Base-by-base conservation (phyloP, 2,797 vertebrate genomes). In the Pogonophryne albipinna region DNA sequence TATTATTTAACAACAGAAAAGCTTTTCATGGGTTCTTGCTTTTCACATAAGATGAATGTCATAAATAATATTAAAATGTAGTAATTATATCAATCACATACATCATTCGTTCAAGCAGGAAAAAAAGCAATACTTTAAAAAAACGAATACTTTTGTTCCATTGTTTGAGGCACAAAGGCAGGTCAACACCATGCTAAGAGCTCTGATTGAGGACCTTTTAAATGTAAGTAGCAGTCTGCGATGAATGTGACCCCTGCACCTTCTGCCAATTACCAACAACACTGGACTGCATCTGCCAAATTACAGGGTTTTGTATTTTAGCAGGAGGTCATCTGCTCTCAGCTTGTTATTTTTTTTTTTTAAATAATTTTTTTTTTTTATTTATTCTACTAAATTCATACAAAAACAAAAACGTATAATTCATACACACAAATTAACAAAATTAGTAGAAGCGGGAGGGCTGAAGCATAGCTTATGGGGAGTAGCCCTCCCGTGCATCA, bases 191-290 rank as follows among this genome's bases (percentile, higher is more conserved):
- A 50, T 63, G 60, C 56, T 38, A 23, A 64, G 34, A 66, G 55
- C 64, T 69, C 46, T 66, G 13, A 76, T 52, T 84, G 46, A 66
- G 46, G 71, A 61, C 11, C 56, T 68, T 14, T 55, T 65, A 10
- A 60, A 59, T 65, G 52, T 44, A 44, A 70, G 76, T 50, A 51
- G 20, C 49, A 62, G 55, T 20, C 4, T 7, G 42, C 83, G 53
- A 74, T 74, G 41, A 82, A 59, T 20, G 42, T 2, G 2, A 63
- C 58, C 31, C 59, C 55, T 56, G 58, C 41, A 11, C 10, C 17
- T 17, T 76, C 23, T 60, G 31, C 12, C 62, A 84, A 82, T 71
- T 68, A 76, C 34, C 47, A 57, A 64, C 44, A 80, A 79, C 55
- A 49, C 3, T 50, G 52, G 20, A 20, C n/a, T 59, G 13, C 50